These are phyloP conservation scores for Graptemys geographica DNA, from an alignment of 2,797 vertebrate genomes.

Conservation along the genomic window DNA sequence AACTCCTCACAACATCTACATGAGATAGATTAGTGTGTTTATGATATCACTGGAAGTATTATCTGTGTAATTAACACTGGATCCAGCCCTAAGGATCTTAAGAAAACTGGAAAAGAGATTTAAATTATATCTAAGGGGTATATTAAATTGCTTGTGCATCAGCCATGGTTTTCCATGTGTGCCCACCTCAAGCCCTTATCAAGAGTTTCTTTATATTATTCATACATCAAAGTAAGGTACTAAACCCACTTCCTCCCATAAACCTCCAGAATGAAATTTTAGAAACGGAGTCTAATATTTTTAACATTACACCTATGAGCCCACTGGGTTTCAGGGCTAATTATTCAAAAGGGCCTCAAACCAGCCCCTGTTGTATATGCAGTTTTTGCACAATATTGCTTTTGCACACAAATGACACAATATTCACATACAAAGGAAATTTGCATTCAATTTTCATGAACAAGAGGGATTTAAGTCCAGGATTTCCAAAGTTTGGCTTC, in stretches of 20 bases:
- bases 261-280: rapidly evolving
- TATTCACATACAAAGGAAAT: neutral
- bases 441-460: neutral
- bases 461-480: neutral
- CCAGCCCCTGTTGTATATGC: neutral
- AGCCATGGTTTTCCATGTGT: constrained; percentile 28
- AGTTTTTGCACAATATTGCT: neutral
- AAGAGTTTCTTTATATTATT: constrained; percentile 17
- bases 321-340: neutral
- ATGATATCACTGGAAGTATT: constrained; percentile 20
- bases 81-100: neutral
- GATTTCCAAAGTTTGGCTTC: neutral
- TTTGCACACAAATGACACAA: neutral
- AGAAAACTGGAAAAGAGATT: constrained; percentile 29
- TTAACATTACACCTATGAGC: neutral
- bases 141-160: constrained; percentile 28
- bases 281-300: neutral
- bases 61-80: neutral
- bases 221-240: neutral
- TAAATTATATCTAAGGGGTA: constrained; percentile 40
- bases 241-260: neutral
- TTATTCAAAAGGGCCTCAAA: neutral
- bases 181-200: constrained; percentile 5
- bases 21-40: constrained; percentile 17
- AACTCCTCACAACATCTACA: neutral